Evolutionary conservation across 1,140 invertebrate species (phyloP).

Genomic region (Agrilus planipennis): DNA sequence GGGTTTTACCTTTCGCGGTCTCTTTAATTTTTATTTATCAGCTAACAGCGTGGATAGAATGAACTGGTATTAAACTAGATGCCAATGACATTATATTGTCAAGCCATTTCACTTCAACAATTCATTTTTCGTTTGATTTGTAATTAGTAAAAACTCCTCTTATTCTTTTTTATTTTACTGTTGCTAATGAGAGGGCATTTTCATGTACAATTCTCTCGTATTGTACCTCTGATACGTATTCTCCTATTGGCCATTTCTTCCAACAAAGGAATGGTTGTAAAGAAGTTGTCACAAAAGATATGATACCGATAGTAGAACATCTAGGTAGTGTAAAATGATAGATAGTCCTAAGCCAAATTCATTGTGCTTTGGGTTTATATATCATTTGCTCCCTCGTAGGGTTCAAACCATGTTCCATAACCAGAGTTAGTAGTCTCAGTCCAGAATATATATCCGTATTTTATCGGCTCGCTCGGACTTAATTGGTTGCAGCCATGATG

Average conservation of each 20-base stretch:
- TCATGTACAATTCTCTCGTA: neutral
- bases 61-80: too few relatives aligned
- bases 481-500: constrained; percentile 13
- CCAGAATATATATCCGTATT: constrained; percentile 2
- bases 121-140: too few relatives aligned
- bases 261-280: neutral
- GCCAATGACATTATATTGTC: too few relatives aligned
- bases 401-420: constrained; percentile 1
- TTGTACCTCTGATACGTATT: neutral
- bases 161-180: neutral
- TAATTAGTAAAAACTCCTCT: neutral
- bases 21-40: too few relatives aligned
- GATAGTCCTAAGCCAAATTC: constrained; percentile 1
- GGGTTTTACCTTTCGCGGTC: too few relatives aligned
- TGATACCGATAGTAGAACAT: neutral
- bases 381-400: neutral
- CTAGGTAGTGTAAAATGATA: neutral
- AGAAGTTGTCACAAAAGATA: neutral
- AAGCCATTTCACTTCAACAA: too few relatives aligned
- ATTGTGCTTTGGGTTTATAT: neutral
- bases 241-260: neutral
- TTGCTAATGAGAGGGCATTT: too few relatives aligned
- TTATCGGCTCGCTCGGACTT: neutral
- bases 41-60: too few relatives aligned
- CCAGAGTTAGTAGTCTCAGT: neutral